Percentiles rank a stretch among this genome's conserved stretches.
Evolutionary conservation across 2,113 vertebrate genomes (phyloP).

Genomic region (Colistium nudipinnis): DNA sequence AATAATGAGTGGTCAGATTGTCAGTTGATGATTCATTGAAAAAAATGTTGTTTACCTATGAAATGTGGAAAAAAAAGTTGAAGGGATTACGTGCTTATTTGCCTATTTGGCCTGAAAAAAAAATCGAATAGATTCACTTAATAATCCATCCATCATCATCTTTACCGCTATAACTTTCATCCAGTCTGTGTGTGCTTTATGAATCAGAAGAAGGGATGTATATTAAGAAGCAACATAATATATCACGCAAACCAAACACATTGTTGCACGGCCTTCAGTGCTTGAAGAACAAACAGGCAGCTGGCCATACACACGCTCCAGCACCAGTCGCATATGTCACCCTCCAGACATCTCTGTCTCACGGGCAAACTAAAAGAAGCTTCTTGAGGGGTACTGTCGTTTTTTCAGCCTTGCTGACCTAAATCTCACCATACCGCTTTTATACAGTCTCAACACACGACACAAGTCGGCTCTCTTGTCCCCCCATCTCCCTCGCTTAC

Average conservation of each 20-base stretch:
- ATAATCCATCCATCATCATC: too few species aligned
- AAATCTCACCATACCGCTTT: conserved; percentile 13
- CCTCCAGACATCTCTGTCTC: conserved; percentile 23
- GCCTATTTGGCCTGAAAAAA: too few species aligned
- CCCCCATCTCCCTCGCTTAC: background rate
- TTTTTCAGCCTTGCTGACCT: conserved; percentile 20
- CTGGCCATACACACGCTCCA: conserved; percentile 1
- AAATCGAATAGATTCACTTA: background rate
- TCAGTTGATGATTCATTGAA: too few species aligned
- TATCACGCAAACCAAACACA: background rate
- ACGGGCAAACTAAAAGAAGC: conserved; percentile 41
- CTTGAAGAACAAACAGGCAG: background rate
- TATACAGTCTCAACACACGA: conserved; percentile 27
- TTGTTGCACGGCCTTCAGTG: background rate
- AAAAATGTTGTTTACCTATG: background rate
- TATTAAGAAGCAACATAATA: background rate
- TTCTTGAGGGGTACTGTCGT: background rate
- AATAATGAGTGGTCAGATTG: too few species aligned
- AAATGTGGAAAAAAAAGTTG: background rate
- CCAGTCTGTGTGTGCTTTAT: background rate
- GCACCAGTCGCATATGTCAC: conserved; percentile 20
- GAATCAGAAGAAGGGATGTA: background rate
- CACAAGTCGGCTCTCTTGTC: conserved; percentile 27
- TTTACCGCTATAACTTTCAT: too few species aligned
- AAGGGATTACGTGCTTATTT: background rate